These are phyloP conservation scores for Gnathonemus echidnorhynchus DNA, from an alignment of 2,113 vertebrate species.

Conservation along the genomic window DNA sequence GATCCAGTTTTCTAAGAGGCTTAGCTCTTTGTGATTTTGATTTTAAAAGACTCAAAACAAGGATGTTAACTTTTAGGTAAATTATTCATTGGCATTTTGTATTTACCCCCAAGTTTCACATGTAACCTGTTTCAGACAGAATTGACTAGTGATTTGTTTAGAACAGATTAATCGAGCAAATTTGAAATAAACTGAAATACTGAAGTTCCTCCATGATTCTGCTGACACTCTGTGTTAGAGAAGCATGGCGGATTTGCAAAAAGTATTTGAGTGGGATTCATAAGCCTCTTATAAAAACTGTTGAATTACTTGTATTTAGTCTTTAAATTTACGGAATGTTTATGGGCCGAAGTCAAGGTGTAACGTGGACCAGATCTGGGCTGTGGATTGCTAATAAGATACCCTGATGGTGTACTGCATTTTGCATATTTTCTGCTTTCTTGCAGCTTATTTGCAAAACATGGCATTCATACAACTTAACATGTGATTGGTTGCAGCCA, in stretches of 20 bases:
- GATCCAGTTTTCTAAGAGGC: not conserved
- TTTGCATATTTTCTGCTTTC: not conserved
- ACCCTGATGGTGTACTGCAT: not conserved
- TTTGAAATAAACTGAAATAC: not conserved
- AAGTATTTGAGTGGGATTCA: not conserved
- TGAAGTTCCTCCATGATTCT: not conserved
- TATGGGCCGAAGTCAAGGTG: not conserved
- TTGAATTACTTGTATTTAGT: not conserved
- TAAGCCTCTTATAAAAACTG: constrained; percentile 2
- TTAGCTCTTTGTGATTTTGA: not conserved
- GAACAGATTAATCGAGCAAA: not conserved
- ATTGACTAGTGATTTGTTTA: not conserved
- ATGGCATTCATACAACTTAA: not conserved
- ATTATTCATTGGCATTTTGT: not conserved
- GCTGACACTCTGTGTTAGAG: not conserved
- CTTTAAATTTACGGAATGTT: not conserved
- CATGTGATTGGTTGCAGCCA: not conserved
- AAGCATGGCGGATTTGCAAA: not conserved
- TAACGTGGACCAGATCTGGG: constrained; percentile 7
- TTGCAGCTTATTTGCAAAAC: not conserved
- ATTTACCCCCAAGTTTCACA: not conserved
- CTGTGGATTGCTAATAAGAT: not conserved
- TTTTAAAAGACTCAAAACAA: not conserved
- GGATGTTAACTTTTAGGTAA: not conserved
- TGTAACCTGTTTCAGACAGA: not conserved